Conservation (phyloP, 2,113 vertebrate species). For the Takifugu flavidus region DNA sequence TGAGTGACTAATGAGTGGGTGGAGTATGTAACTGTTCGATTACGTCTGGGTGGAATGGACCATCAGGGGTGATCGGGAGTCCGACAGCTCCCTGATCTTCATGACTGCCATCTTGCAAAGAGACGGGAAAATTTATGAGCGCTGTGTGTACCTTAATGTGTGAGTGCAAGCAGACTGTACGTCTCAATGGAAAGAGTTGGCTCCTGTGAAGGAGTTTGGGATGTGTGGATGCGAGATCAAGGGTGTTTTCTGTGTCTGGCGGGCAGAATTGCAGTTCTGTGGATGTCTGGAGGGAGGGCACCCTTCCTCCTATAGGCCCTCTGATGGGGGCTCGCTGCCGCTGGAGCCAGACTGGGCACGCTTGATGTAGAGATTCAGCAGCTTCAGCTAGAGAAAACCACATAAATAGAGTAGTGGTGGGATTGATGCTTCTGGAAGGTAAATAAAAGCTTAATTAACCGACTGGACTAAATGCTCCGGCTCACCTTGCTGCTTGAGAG, state of each 20-base stretch:
- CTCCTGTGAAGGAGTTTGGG: not conserved
- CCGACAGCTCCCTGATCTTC: conserved; percentile 31
- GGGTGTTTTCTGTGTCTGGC: conserved; percentile 35
- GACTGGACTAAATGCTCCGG: not conserved
- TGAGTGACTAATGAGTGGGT: conserved; percentile 38
- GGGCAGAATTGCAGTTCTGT: conserved; percentile 60
- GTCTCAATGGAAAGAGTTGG: conserved; percentile 43
- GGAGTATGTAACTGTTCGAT: conserved; percentile 29
- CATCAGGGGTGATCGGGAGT: conserved; percentile 18
- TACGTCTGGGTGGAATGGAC: conserved; percentile 32
- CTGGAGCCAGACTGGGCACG: conserved; percentile 91
- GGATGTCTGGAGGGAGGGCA: conserved; percentile 37
- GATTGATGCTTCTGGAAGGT: not conserved
- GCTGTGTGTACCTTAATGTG: conserved; percentile 18
- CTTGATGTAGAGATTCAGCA: conserved; percentile 97
- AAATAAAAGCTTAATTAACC: too few species aligned
- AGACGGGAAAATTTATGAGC: conserved; percentile 28
- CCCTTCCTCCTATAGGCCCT: conserved; percentile 80
- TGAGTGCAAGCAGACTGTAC: conserved; percentile 28
- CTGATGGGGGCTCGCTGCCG: conserved; percentile 80
- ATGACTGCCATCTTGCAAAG: conserved; percentile 24
- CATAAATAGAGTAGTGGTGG: not conserved
- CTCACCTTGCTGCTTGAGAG: conserved; percentile 94
- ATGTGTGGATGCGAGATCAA: conserved; percentile 23
- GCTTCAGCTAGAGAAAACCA: conserved; percentile 82